Base-by-base conservation (phyloP, 2,797 vertebrate species). In the Galago senegalensis region DNA sequence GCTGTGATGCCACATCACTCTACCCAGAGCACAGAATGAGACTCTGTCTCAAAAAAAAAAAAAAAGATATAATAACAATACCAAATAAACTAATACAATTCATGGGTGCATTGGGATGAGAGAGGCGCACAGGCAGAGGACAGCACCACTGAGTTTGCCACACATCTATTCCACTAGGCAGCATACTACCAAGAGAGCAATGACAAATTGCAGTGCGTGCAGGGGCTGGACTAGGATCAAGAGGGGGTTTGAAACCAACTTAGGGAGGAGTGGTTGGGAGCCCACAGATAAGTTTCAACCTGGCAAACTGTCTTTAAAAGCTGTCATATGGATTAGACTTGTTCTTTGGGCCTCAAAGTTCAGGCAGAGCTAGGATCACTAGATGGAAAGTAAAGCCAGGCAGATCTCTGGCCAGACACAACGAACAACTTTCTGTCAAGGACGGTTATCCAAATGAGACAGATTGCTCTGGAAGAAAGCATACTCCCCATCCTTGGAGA, bases 371-470 rank as follows among this genome's bases (percentile, higher is more conserved):
- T 21, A 82, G 43, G 65, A 40, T 43, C 18, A 29, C 23, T 3
- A 83, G 3, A 12, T 79, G 5, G 53, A 56, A 84, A 85, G 21
- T 49, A 23, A 84, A 92, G 46, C 14, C 14, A 70, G 43, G 43
- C 11, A 91, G 27, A 27, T n/a, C 27, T 70, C 37, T 75, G 49
- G 94, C 76, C 49, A 84, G 85, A 82, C 14, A 9, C 7, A 58
- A 85, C 67, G 56, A 91, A 92, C 27, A 92, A 46, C 16, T 12
- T 93, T 46, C 46, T 76, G 46, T 46, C 46, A 79, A 53, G 87
- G 70, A 58, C 17, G 60, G 70, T 7, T 49, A 60, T 75, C 40
- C 49, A 86, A 49, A 79, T 17, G 56, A 60, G 79, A 61, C 6
- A 61, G 69, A 46, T 27, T 0, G 2, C 60, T 76, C 77, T n/a